These are phyloP conservation scores for Popillia japonica DNA, from an alignment of 1,140 invertebrate genomes.

Conservation along the genomic window DNA sequence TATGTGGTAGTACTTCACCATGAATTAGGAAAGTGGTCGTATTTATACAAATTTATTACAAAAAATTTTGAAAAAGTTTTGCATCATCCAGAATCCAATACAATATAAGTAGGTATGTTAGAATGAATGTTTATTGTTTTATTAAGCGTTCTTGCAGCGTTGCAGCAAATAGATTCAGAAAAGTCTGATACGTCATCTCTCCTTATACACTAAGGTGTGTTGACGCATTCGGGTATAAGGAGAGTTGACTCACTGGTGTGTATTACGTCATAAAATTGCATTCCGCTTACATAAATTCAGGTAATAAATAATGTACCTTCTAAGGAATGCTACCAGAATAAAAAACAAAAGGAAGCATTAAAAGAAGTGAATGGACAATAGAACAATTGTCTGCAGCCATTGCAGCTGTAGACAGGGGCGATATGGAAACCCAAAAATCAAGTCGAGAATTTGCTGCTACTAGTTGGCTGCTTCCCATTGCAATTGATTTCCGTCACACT, in stretches of 20 bases:
- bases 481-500: too few relatives aligned
- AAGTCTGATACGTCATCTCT: not conserved
- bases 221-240: too few relatives aligned
- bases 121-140: too few relatives aligned
- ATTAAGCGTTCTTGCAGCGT: not conserved
- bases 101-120: too few relatives aligned
- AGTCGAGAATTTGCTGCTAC: not conserved
- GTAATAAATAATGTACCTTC: not conserved
- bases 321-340: not conserved
- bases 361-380: constrained; percentile 35
- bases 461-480: too few relatives aligned
- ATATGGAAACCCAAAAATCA: not conserved
- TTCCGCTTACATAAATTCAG: not conserved
- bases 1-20: not conserved
- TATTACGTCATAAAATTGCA: not conserved
- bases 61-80: constrained; percentile 7
- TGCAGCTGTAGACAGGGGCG: not conserved
- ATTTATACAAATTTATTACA: not conserved
- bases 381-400: constrained; percentile 25
- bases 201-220: too few relatives aligned
- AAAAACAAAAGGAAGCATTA: constrained; percentile 27
- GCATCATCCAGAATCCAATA: not conserved
- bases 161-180: not conserved
- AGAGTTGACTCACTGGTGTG: not conserved
- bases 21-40: not conserved